A percentile compares a stretch with the other conserved stretches of the same genome.
phyloP scores from a whole-genome alignment of 2,113 vertebrate genomes.

The Arvicanthis niloticus region DNA sequence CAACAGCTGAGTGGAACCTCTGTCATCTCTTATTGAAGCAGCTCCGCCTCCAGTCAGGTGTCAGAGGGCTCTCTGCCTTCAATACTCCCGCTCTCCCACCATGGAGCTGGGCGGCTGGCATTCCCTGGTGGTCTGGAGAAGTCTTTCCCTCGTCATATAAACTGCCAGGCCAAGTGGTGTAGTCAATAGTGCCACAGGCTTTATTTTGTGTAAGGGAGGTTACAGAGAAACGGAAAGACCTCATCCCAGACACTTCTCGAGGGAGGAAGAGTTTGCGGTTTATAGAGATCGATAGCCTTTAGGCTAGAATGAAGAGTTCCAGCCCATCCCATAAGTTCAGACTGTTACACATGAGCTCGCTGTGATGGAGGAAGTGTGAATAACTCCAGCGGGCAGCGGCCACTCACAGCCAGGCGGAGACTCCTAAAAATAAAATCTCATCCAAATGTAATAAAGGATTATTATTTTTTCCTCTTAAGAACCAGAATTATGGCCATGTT shows the following conservation, averaged over 20 bases:
- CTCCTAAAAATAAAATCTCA: conserved; percentile 81
- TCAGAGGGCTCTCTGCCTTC: neutral
- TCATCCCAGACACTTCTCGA: conserved; percentile 50
- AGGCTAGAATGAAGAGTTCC: conserved; percentile 59
- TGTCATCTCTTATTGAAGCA: neutral
- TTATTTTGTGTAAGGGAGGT: conserved; percentile 28
- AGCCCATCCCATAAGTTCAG: conserved; percentile 59
- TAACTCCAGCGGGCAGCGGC: conserved; percentile 58
- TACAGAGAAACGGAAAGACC: conserved; percentile 38
- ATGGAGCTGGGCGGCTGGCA: conserved; percentile 24
- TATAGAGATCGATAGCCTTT: conserved; percentile 60
- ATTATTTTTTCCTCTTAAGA: conserved; percentile 77
- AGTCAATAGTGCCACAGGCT: conserved; percentile 6
- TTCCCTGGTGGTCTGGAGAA: neutral
- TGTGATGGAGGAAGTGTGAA: conserved; percentile 68
- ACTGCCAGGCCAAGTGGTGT: neutral
- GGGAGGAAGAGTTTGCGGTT: conserved; percentile 72
- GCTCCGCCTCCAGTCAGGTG: neutral
- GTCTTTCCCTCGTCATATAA: neutral
- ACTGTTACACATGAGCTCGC: conserved; percentile 59
- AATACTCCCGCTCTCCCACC: neutral
- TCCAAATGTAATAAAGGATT: conserved; percentile 80
- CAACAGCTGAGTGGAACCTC: neutral
- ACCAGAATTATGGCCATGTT: conserved; percentile 75
- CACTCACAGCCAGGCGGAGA: conserved; percentile 72